A percentile compares a stretch with the other conserved stretches of the same genome.
phyloP scores from a whole-genome alignment of 1,140 invertebrate species.

The Sminthurides bifidus region DNA sequence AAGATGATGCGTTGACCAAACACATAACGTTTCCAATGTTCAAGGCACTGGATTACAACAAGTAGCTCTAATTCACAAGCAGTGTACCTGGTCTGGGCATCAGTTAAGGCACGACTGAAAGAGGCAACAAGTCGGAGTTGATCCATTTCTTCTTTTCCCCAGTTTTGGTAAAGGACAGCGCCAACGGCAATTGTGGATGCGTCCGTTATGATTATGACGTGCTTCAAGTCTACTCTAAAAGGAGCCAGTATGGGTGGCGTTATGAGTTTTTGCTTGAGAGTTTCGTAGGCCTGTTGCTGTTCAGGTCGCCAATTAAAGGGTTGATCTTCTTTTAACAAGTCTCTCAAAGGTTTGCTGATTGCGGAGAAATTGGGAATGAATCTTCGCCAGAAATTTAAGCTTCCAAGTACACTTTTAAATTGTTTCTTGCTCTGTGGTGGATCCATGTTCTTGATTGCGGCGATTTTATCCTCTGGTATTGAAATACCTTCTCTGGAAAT shows the following conservation, averaged over 20 bases:
- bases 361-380: slow-evolving; percentile 35
- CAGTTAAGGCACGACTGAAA: not conserved
- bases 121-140: too few species aligned
- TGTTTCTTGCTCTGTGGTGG: slow-evolving; percentile 32
- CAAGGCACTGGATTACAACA: not conserved
- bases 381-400: slow-evolving; percentile 34
- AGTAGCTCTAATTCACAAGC: not conserved
- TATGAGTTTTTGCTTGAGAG: not conserved
- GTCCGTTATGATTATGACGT: not conserved
- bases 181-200: not conserved
- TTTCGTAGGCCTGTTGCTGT: not conserved
- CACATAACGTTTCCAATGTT: not conserved
- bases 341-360: slow-evolving; percentile 30
- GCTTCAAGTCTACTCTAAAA: not conserved
- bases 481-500: slow-evolving; percentile 37
- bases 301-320: not conserved
- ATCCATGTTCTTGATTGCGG: slow-evolving; percentile 29
- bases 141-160: not conserved
- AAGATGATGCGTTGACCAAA: too few species aligned
- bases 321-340: not conserved
- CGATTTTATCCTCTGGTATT: slow-evolving; percentile 38
- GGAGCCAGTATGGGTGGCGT: not conserved
- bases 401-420: slow-evolving; percentile 34
- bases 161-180: not conserved
- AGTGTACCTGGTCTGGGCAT: not conserved